These are phyloP conservation scores for Argyresthia goedartella DNA, from an alignment of 2,888 invertebrate species.

Conservation along the genomic window DNA sequence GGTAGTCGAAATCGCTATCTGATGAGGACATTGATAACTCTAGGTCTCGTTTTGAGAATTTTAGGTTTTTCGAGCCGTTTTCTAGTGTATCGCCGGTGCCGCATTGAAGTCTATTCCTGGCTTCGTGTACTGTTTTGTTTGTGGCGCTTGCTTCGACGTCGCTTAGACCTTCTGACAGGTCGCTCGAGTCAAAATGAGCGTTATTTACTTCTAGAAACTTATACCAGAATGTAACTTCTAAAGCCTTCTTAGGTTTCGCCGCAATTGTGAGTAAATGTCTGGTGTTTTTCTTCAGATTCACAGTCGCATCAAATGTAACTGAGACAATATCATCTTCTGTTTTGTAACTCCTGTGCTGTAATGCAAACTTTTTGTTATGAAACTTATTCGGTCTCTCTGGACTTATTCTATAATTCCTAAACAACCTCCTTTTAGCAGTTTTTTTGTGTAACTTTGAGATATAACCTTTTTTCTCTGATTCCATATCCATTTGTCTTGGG, in stretches of 20 bases:
- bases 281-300: conserved; percentile 21
- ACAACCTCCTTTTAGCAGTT: conserved; percentile 17
- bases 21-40: conserved; percentile 41
- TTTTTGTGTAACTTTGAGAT: conserved; percentile 32
- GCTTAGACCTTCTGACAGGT: conserved; percentile 24
- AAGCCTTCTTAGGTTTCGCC: conserved; percentile 15
- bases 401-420: conserved; percentile 23
- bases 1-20: conserved; percentile 41
- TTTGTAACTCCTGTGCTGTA: conserved; percentile 12
- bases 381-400: neutral
- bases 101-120: neutral
- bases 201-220: conserved; percentile 6
- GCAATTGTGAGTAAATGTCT: conserved; percentile 26
- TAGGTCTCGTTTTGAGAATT: conserved; percentile 40
- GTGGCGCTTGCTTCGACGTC: conserved; percentile 20
- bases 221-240: conserved; percentile 11
- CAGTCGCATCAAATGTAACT: conserved; percentile 1
- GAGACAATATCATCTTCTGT: neutral
- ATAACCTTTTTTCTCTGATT: conserved; percentile 34
- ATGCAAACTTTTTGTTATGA: conserved; percentile 23
- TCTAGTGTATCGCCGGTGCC: neutral
- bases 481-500: conserved; percentile 47
- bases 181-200: conserved; percentile 17
- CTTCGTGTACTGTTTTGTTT: conserved; percentile 12
- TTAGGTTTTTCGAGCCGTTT: conserved; percentile 16